Evolutionary conservation across 2,797 vertebrate species (phyloP), one percentile per base, ranked within the genome.

Genomic region (Bradypodion pumilum): DNA sequence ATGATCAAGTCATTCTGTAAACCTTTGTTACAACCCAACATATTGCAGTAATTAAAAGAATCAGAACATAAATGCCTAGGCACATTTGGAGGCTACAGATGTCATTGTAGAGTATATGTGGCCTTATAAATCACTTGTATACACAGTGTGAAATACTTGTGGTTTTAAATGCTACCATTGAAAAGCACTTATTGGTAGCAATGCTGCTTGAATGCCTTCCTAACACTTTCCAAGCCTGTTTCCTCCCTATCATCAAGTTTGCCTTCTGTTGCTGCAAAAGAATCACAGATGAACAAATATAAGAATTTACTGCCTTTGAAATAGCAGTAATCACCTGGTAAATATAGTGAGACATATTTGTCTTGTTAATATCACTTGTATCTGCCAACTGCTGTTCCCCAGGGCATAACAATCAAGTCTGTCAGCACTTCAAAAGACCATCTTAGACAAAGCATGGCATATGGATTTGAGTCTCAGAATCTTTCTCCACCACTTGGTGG

Each of bases 21-120:
- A 74, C 80, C 74, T 74, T 91, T 84, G 66, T 19, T 86, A 82
- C 80, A 82, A 73, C 90, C 59, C 80, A 90, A 90, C 91, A 90
- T 86, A 89, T 82, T 94, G 91, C 83, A 91, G 87, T 78, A 78
- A 91, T 92, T 93, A 90, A 90, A 88, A 91, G 84, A 91, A 0
- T 74, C 49, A 74, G 74, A 75, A 75, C 12, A 74, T 85, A 88
- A 89, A 81, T 15, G 80, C 82, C 0, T 21, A 89, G 66, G 80
- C 62, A 89, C 59, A 84, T 83, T 91, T 90, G 87, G 82, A 91
- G 85, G 42, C 78, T 88, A 70, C 91, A 91, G 90, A 93, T 92
- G 92, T 78, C 87, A 84, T 75, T 74, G 81, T 73, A 73, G 5
- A 90, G 89, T 82, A 44, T 88, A 81, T 66, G 84, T 77, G 76